These are phyloP conservation scores for Rhinatrema bivittatum DNA, from an alignment of 2,797 vertebrate species.

Conservation along the genomic window DNA sequence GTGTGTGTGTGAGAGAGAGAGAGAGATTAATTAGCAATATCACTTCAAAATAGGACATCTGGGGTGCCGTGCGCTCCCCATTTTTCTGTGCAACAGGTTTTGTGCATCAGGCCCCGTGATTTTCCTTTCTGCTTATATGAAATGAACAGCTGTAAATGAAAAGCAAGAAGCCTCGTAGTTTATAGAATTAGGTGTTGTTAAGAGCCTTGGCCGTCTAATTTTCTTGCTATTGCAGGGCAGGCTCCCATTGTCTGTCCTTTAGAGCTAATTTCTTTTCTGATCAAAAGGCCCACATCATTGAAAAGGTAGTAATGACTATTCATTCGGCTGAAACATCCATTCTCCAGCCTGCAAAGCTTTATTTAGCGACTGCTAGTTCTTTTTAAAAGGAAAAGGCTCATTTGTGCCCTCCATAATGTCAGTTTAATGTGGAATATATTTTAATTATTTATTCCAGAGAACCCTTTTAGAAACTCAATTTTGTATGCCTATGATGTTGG, in stretches of 20 bases:
- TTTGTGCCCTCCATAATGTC: constrained; percentile 67
- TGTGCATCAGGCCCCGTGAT: constrained; percentile 55
- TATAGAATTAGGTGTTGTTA: constrained; percentile 73
- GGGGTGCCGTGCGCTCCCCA: no score
- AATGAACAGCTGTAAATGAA: constrained; percentile 75
- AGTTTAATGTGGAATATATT: constrained; percentile 73
- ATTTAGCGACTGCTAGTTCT: constrained; percentile 69
- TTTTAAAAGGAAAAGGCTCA: constrained; percentile 63
- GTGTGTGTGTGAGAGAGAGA: no score
- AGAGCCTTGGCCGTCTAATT: constrained; percentile 64
- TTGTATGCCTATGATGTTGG: constrained; percentile 44
- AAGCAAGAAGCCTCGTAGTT: constrained; percentile 63
- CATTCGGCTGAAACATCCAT: constrained; percentile 64
- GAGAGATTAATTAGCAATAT: constrained; percentile 46
- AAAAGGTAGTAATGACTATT: constrained; percentile 76
- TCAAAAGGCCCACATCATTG: constrained; percentile 68
- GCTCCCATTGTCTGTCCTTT: constrained; percentile 69
- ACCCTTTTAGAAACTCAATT: constrained; percentile 65
- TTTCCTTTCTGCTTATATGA: constrained; percentile 54
- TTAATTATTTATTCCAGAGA: constrained; percentile 68
- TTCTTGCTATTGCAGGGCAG: constrained; percentile 68
- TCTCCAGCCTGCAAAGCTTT: constrained; percentile 57
- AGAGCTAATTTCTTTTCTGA: constrained; percentile 75
- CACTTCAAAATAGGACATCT: no score
- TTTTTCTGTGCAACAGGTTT: no score